These are phyloP conservation scores for Pseudochaenichthys georgianus DNA, from an alignment of 2,797 vertebrate genomes.

Conservation along the genomic window DNA sequence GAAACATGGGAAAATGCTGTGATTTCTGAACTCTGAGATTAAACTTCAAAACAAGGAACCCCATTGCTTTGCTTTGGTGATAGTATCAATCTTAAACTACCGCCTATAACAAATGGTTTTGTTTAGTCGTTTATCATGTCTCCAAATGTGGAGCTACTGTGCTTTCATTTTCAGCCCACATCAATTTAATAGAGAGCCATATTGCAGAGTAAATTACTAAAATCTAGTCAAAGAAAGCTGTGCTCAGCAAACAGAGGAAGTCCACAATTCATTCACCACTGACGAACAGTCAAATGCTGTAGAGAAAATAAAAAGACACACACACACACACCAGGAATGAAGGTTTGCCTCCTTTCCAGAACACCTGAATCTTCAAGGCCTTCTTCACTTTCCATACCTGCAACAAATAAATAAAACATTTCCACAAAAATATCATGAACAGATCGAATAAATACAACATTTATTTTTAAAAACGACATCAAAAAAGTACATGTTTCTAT, in stretches of 20 bases:
- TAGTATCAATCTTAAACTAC: not conserved
- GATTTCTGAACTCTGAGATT: not conserved
- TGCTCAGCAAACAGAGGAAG: not conserved
- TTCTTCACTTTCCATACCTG: slow-evolving; percentile 99
- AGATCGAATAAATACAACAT: not conserved
- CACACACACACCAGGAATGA: slow-evolving; percentile 76
- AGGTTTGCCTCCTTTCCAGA: slow-evolving; percentile 90
- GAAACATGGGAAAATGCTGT: not conserved
- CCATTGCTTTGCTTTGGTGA: not conserved
- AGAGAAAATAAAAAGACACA: not conserved
- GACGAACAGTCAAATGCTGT: too few relatives aligned
- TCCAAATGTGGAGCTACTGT: not conserved
- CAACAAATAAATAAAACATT: slow-evolving; percentile 7
- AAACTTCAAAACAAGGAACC: too few relatives aligned
- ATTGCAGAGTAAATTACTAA: not conserved
- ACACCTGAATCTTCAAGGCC: slow-evolving; percentile 93
- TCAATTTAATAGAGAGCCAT: not conserved
- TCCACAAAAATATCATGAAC: not conserved
- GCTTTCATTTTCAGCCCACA: not conserved
- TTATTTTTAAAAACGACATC: not conserved
- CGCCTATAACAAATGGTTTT: not conserved
- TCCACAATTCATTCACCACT: too few relatives aligned
- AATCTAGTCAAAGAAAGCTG: too few relatives aligned
- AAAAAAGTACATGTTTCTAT: not conserved
- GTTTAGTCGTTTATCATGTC: not conserved